Evolutionary conservation across 2,113 vertebrate genomes (phyloP), one percentile per base, ranked within the genome.

Genomic region (Laticauda laticaudata): DNA sequence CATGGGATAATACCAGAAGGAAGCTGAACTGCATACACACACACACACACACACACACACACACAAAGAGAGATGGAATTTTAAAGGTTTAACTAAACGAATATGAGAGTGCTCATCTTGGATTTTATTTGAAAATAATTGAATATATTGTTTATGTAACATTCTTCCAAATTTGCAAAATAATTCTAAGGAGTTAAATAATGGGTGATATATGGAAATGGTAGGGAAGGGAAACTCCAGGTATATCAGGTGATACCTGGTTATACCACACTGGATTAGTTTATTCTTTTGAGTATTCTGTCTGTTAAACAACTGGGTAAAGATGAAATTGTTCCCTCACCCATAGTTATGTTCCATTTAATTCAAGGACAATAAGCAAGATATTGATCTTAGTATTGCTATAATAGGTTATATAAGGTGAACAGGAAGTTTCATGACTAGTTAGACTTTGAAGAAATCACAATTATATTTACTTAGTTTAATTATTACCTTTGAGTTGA

Each of bases 401-500:
- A 90, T 91, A 89, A 21, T 64, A 48, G 1, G 0, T 90, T 56
- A 93, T 57, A 55, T 29, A 23, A n/a, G 3, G 2, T 21, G 23
- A 94, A 95, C 20, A 93, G 21, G 20, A 91, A 89, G 8, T 57
- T 45, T 5, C 11, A 26, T 91, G 15, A 56, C 12, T 54, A 89
- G 75, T 0, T 87, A 75, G 51, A 48, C 43, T 39, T 3, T 85
- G 55, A 92, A 18, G 26, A 20, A 88, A 6, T 39, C 20, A 61
- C 24, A 92, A 92, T n/a, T 34, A 34, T 0, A 90, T 88, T 92
- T 81, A 75, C 75, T 29, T 26, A 64, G 24, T 2, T 1, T 88
- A 34, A 92, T 93, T 90, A 29, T 97, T 97, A 99, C 99, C 98
- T 99, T 98, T 29, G 99, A 99, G 97, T 99, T 99, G 96, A 98